Percentiles rank a stretch among this genome's conserved stretches.
Evolutionary conservation across 2,797 vertebrate species (phyloP).

Genomic region (Adrianichthys oophorus): DNA sequence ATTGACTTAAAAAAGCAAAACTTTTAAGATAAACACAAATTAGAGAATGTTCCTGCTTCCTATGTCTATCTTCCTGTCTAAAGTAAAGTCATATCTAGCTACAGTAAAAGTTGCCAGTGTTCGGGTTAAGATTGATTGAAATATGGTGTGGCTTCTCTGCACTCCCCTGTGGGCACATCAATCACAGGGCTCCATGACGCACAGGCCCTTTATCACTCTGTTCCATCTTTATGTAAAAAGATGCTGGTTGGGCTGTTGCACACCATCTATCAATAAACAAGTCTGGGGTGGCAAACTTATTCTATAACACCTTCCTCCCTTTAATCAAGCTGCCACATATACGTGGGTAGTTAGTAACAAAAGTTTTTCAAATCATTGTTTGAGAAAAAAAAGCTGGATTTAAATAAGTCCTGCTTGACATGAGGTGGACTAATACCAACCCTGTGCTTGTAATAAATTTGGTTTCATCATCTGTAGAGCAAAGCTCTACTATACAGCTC

Average conservation of each 20-base stretch:
- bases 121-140: constrained; percentile 80
- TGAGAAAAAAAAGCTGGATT: constrained; percentile 19
- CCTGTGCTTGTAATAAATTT: constrained; percentile 16
- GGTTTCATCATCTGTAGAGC: constrained; percentile 17
- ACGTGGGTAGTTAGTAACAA: constrained; percentile 36
- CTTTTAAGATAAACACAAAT: constrained; percentile 1
- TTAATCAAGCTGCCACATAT: constrained; percentile 63
- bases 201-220: constrained; percentile 63
- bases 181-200: constrained; percentile 51
- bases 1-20: too few species aligned
- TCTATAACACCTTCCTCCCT: constrained; percentile 68
- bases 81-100: constrained; percentile 72
- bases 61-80: constrained; percentile 62
- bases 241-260: constrained; percentile 62
- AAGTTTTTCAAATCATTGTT: constrained; percentile 28
- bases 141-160: constrained; percentile 70
- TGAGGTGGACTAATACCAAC: background rate
- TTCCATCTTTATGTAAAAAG: constrained; percentile 71
- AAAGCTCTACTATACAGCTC: constrained; percentile 3
- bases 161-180: constrained; percentile 64
- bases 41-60: constrained; percentile 41
- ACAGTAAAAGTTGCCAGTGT: constrained; percentile 77
- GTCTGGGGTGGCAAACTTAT: constrained; percentile 66
- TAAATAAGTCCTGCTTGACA: constrained; percentile 13
- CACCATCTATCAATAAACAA: constrained; percentile 72